Evolutionary conservation across 2,113 vertebrate species (phyloP).

Genomic region (Mastomys coucha): DNA sequence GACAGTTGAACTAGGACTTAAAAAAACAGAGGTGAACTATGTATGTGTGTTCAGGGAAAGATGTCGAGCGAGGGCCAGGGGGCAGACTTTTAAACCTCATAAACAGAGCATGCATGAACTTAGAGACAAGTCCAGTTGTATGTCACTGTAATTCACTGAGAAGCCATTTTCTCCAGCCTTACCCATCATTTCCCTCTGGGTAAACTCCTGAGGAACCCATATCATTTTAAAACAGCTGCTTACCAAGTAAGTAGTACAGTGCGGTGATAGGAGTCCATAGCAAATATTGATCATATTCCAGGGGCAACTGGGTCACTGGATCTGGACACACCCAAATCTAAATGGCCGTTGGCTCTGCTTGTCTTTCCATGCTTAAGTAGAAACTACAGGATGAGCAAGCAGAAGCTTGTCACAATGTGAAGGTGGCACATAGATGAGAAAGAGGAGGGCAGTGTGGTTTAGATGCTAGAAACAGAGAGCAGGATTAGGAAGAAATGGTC

Average conservation of each 20-base stretch:
- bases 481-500: background rate
- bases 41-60: background rate
- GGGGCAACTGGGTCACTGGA: background rate
- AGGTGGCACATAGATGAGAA: background rate
- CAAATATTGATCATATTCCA: background rate
- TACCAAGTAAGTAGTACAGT: background rate
- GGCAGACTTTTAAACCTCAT: constrained; percentile 26
- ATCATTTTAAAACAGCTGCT: background rate
- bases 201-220: background rate
- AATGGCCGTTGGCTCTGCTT: background rate
- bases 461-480: background rate
- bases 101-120: background rate
- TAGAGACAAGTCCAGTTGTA: background rate
- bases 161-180: background rate
- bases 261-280: background rate
- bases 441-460: background rate
- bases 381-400: background rate
- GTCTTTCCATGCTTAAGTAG: background rate
- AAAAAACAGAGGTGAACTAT: background rate
- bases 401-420: background rate
- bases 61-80: background rate
- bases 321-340: background rate
- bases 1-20: background rate
- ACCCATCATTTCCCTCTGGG: background rate
- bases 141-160: background rate